Conservation (phyloP, 1,140 invertebrate genomes). For the Drosophila lini region DNA sequence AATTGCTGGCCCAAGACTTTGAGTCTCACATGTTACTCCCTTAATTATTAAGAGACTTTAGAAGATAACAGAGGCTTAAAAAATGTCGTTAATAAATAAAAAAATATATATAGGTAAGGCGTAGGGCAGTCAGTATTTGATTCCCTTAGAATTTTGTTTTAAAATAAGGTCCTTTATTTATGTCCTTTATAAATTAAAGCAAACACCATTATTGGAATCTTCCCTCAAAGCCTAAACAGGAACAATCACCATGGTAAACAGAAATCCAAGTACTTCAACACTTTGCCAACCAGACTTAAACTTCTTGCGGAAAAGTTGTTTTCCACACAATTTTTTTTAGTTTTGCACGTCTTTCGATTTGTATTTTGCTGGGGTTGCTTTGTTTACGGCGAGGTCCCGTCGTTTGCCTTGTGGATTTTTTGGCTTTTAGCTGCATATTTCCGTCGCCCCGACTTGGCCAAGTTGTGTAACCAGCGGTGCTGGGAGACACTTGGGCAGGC, state of each 20-base stretch:
- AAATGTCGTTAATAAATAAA: too few species aligned
- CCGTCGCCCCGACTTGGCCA: constrained; percentile 49
- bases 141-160: too few species aligned
- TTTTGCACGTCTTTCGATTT: constrained; percentile 55
- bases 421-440: constrained; percentile 59
- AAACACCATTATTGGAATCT: background rate
- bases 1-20: background rate
- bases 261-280: constrained; percentile 51
- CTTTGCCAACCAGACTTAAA: constrained; percentile 46
- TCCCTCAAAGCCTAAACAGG: constrained; percentile 1
- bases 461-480: constrained; percentile 25
- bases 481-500: background rate
- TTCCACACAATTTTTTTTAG: constrained; percentile 27
- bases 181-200: background rate
- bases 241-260: constrained; percentile 12
- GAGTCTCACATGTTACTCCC: background rate
- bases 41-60: constrained; percentile 7
- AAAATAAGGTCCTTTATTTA: too few species aligned
- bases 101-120: background rate
- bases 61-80: background rate
- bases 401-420: constrained; percentile 50
- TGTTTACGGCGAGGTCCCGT: constrained; percentile 46
- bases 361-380: constrained; percentile 49
- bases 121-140: too few species aligned
- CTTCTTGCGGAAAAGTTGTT: constrained; percentile 41